phyloP scores from a whole-genome alignment of 2,113 vertebrate genomes.

The Neotragus pygmaeus region DNA sequence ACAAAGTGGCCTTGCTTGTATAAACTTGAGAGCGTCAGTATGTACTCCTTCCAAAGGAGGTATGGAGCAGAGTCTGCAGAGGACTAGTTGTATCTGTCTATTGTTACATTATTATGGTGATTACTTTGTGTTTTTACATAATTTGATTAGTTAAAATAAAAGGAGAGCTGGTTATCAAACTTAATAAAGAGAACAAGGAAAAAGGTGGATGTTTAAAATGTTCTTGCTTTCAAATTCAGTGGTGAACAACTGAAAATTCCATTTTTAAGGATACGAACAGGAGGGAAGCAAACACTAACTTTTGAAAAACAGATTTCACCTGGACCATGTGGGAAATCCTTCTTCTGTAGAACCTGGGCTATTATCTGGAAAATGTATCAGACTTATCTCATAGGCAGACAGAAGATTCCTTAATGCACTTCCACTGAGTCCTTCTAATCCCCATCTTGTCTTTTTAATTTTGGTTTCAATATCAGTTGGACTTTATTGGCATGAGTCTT shows the following conservation, averaged over 20 bases:
- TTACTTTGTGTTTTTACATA: neutral
- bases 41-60: neutral
- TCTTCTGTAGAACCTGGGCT: neutral
- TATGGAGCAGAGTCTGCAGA: neutral
- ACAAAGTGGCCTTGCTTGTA: neutral
- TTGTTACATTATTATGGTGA: neutral
- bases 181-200: neutral
- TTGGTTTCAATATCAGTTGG: conserved; percentile 15
- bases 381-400: neutral
- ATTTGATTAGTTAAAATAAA: neutral
- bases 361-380: conserved; percentile 12
- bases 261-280: neutral
- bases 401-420: neutral
- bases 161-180: neutral
- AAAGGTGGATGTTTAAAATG: neutral
- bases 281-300: neutral
- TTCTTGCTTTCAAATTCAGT: conserved; percentile 7
- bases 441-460: neutral
- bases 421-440: conserved; percentile 15
- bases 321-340: neutral
- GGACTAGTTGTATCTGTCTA: neutral
- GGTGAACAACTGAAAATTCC: neutral
- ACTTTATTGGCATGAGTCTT: neutral
- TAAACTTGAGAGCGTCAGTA: neutral
- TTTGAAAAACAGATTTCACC: conserved; percentile 22